Conservation (phyloP, 2,797 vertebrate species). For the Lacerta viridis region DNA sequence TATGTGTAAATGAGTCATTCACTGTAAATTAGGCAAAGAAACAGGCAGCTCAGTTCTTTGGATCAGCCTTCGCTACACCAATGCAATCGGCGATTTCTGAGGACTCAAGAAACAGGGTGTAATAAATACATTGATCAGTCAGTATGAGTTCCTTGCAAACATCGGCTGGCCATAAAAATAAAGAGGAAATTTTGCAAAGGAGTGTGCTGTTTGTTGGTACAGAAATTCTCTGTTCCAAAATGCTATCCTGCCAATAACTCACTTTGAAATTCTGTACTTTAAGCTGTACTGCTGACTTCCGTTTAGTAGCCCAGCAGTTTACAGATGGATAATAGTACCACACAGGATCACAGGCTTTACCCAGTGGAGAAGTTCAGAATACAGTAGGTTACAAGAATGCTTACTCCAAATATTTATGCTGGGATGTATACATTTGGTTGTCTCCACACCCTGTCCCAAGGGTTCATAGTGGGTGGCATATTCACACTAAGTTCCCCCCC, state of each 20-base stretch:
- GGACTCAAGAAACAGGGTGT: neutral
- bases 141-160: neutral
- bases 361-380: neutral
- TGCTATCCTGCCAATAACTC: neutral
- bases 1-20: neutral
- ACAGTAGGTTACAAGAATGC: neutral
- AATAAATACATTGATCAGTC: neutral
- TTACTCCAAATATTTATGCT: neutral
- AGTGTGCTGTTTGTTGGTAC: neutral
- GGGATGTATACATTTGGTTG: neutral
- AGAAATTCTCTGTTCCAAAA: neutral
- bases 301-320: neutral
- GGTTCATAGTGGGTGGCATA: neutral
- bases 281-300: neutral
- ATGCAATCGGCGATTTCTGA: neutral
- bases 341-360: neutral
- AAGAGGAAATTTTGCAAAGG: neutral
- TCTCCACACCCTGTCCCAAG: neutral
- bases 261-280: constrained; percentile 4
- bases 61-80: neutral
- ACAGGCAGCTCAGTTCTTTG: neutral
- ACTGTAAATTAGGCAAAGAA: neutral
- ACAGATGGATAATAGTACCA: neutral
- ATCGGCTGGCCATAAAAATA: neutral
- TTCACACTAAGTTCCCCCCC: neutral